Percentiles rank a stretch among this genome's conserved stretches.
These are phyloP conservation scores for Luscinia megarhynchos DNA, from an alignment of 2,797 vertebrate genomes.

Conservation along the genomic window DNA sequence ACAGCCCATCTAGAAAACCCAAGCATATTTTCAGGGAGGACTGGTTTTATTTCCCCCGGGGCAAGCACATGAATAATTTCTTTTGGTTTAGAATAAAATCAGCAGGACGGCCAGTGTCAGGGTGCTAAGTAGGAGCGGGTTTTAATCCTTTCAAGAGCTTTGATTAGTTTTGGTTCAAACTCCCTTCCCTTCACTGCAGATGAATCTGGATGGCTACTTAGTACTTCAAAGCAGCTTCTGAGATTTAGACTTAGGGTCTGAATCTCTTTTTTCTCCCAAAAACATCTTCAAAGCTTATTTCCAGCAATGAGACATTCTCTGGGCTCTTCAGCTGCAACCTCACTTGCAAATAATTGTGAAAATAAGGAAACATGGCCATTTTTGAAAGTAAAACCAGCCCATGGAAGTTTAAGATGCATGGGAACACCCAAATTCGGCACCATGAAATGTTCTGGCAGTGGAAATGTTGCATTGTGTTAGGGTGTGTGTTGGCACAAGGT, in stretches of 20 bases:
- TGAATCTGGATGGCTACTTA: background rate
- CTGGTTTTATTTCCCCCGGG: background rate
- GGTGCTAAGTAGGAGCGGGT: background rate
- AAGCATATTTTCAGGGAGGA: constrained; percentile 3
- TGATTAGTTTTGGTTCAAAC: background rate
- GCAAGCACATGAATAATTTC: background rate
- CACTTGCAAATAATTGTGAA: background rate
- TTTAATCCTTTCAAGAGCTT: background rate
- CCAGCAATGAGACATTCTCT: background rate
- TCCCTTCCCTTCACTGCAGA: background rate
- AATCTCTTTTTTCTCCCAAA: background rate
- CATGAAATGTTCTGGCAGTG: background rate
- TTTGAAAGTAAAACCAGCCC: background rate
- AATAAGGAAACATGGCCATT: background rate
- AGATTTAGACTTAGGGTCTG: background rate
- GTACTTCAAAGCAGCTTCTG: background rate
- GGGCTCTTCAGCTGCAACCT: background rate
- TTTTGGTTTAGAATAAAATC: background rate
- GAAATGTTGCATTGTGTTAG: background rate
- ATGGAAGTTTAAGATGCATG: background rate
- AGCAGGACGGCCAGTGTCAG: background rate
- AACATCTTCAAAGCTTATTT: background rate
- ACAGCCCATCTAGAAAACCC: background rate
- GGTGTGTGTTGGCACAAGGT: background rate
- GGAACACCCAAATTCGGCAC: background rate